phyloP scores from a whole-genome alignment of 2,797 vertebrate genomes.

The Gobionotothen gibberifrons region DNA sequence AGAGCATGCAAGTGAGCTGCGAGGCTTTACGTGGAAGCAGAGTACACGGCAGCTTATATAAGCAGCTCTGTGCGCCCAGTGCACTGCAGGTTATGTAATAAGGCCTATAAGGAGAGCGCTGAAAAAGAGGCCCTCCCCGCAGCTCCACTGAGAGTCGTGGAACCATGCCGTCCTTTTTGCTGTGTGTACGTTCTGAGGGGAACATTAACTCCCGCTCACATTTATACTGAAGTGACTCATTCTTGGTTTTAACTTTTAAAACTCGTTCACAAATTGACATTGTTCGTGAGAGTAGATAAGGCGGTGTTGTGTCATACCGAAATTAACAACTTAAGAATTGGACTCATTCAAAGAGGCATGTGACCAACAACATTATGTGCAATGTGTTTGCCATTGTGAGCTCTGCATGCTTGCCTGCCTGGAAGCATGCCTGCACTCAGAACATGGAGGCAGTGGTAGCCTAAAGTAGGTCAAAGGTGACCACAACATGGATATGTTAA shows the following conservation, averaged over 20 bases:
- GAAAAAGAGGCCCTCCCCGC: constrained; percentile 39
- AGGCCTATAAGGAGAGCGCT: constrained; percentile 38
- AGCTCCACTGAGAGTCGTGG: neutral
- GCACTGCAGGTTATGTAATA: constrained; percentile 71
- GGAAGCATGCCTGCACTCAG: constrained; percentile 19
- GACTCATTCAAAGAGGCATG: neutral
- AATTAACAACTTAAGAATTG: neutral
- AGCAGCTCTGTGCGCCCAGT: constrained; percentile 62
- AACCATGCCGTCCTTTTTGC: neutral
- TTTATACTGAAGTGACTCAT: neutral
- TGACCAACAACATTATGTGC: constrained; percentile 2
- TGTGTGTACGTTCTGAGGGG: constrained; percentile 2
- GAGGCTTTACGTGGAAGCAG: constrained; percentile 54
- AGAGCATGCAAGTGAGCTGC: constrained; percentile 33
- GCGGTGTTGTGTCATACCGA: neutral
- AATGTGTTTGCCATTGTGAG: neutral
- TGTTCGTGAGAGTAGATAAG: neutral
- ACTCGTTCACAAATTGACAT: neutral
- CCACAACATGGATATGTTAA: constrained; percentile 33
- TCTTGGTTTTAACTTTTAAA: neutral
- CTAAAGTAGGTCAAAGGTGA: constrained; percentile 81
- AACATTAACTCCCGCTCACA: constrained; percentile 18
- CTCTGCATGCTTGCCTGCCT: constrained; percentile 3
- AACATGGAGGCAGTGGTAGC: neutral
- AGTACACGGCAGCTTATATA: constrained; percentile 75